A percentile compares a stretch with the other conserved stretches of the same genome.
Evolutionary conservation across 2,888 invertebrate species (phyloP).

Genomic region (Aplocera efformata): DNA sequence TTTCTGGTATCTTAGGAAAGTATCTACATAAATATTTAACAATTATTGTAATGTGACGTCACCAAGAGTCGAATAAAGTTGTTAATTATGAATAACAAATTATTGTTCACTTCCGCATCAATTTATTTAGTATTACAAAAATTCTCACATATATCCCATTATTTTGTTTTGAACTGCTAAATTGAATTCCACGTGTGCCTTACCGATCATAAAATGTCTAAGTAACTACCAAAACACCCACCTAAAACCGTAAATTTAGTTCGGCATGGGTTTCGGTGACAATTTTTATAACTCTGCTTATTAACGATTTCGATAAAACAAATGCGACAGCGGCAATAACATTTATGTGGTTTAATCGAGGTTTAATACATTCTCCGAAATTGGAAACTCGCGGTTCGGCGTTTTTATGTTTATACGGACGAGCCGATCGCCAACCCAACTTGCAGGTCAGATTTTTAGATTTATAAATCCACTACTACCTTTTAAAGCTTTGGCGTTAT

Average conservation of each 20-base stretch:
- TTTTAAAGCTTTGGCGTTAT: no score
- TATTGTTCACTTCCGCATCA: no score
- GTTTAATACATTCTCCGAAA: slow-evolving; percentile 39
- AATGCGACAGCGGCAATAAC: slow-evolving; percentile 30
- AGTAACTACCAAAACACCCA: slow-evolving; percentile 17
- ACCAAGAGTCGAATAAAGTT: no score
- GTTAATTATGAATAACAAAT: no score
- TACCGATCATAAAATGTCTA: slow-evolving; percentile 9
- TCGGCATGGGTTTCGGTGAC: slow-evolving; percentile 30
- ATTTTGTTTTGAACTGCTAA: slow-evolving; percentile 8
- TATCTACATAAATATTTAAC: no score
- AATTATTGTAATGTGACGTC: no score
- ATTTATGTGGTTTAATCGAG: slow-evolving; percentile 39
- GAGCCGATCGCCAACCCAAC: no score
- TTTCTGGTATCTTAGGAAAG: no score
- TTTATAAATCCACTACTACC: no score
- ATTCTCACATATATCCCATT: not conserved
- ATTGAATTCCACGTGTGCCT: slow-evolving; percentile 3
- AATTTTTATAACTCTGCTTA: slow-evolving; percentile 38
- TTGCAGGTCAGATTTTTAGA: no score
- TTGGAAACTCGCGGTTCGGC: slow-evolving; percentile 51
- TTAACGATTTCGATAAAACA: slow-evolving; percentile 41
- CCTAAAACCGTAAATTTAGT: slow-evolving; percentile 26
- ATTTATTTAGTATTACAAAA: no score
- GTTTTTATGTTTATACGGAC: slow-evolving; percentile 17